Evolutionary conservation across 2,113 vertebrate species (phyloP), one percentile per base, ranked within the genome.

Genomic region (Calcarius ornatus): DNA sequence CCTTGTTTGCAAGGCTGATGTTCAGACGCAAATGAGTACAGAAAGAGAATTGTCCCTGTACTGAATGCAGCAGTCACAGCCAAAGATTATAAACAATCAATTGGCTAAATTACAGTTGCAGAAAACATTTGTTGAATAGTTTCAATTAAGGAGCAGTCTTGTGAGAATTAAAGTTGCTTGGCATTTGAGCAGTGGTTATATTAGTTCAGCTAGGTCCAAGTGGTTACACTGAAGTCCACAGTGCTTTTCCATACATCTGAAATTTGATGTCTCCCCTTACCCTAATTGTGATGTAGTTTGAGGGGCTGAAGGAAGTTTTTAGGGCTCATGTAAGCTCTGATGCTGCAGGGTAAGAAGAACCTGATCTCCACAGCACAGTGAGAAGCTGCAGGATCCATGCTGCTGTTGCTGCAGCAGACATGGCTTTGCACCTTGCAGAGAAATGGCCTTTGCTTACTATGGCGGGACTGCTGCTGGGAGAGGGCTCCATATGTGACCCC

Each of bases 61-160:
- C 27, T 75, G 70, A 89, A 81, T 79, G 45, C 43, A 94, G 21
- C 66, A 94, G 48, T 91, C 77, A 84, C 42, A 43, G 30, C 45
- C 43, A 76, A 81, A 92, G 61, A 85, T 84, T 86, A 72, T 60
- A 79, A 96, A 94, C 65, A 89, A 91, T 76, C 73, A 91, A 31
- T 75, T 87, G 86, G 30, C 37, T 89, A 83, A 87, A 91, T 85
- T 89, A 64, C 9, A 4, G 53, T 40, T 94, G 53, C 77, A 81
- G 61, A 92, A 94, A 94, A 87, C 21, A 59, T 92, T 86, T 81
- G 43, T 64, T 86, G 81, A 81, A 71, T 57, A 76, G 30, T 76
- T 92, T 95, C 61, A 92, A 15, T 70, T 78, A 88, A 86, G 1
- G 3, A 69, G 48, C n/a, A 84, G 78, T 61, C 69, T 91, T 86